Conservation (phyloP, 1,140 invertebrate species). For the Caenorhabditis inopinata region DNA sequence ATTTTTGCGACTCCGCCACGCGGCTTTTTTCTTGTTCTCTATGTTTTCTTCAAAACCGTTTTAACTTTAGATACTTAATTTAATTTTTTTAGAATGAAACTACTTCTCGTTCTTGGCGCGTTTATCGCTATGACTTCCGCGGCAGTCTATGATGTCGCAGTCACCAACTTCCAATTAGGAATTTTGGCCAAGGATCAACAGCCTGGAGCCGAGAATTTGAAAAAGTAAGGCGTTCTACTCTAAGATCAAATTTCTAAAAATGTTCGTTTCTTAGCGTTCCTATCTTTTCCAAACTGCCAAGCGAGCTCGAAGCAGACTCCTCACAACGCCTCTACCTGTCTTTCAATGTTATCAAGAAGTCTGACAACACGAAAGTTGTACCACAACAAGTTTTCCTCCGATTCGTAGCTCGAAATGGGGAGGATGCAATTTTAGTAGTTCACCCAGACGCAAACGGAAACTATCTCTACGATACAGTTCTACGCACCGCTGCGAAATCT, state of each 20-base stretch:
- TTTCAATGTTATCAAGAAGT: constrained; percentile 40
- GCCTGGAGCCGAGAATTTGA: constrained; percentile 8
- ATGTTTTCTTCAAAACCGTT: too few species aligned
- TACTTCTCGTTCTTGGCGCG: background rate
- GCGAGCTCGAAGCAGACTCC: constrained; percentile 19
- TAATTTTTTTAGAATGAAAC: background rate
- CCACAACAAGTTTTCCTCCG: constrained; percentile 49
- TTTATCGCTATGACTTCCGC: background rate
- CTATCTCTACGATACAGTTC: constrained; percentile 55
- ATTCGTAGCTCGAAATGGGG: constrained; percentile 23
- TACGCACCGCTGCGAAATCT: constrained; percentile 77
- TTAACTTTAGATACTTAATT: too few species aligned
- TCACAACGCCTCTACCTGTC: constrained; percentile 34
- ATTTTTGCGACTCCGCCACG: too few species aligned
- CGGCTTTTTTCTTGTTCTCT: too few species aligned
- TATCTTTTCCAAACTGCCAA: constrained; percentile 21
- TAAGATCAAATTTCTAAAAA: background rate
- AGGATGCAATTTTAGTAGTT: constrained; percentile 38
- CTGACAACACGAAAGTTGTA: constrained; percentile 6
- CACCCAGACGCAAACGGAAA: constrained; percentile 9
- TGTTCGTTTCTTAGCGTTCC: constrained; percentile 22
- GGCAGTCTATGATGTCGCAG: background rate
- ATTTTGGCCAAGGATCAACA: constrained; percentile 35
- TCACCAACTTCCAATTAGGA: constrained; percentile 35
- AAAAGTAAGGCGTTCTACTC: background rate